Conservation (phyloP, 2,797 vertebrate species). For the Enteromius unitaeniatus region DNA sequence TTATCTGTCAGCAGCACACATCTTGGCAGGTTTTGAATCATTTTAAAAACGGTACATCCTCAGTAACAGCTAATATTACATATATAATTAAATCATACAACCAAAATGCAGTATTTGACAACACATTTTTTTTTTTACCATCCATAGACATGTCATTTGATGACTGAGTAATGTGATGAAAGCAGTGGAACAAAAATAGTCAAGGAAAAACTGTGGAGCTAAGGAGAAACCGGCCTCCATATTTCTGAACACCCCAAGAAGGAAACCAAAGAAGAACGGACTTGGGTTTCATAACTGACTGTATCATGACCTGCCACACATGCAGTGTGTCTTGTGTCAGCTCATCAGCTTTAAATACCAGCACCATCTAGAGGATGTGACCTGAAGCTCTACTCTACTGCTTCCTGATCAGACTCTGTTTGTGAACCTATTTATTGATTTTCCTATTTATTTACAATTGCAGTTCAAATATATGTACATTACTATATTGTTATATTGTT, state of each 20-base stretch:
- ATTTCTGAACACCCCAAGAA: conserved; percentile 13
- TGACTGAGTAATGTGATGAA: conserved; percentile 20
- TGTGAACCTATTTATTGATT: not conserved
- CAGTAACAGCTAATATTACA: not conserved
- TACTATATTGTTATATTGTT: not conserved
- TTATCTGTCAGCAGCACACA: not conserved
- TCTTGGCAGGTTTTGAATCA: not conserved
- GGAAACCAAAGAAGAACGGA: conserved; percentile 34
- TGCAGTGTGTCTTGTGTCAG: not conserved
- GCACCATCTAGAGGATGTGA: conserved; percentile 23
- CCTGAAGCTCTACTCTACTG: not conserved
- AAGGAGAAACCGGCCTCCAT: conserved; percentile 3
- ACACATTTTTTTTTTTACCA: not conserved
- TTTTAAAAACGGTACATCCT: not conserved
- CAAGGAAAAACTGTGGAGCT: conserved; percentile 9
- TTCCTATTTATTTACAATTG: not conserved
- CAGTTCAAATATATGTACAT: not conserved
- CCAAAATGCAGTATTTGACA: not conserved
- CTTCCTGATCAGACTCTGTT: not conserved
- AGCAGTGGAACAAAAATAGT: conserved; percentile 46
- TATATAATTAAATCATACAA: not conserved
- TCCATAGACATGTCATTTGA: not conserved
- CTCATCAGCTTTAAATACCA: not conserved
- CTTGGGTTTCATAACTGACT: conserved; percentile 5
- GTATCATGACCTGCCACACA: not conserved